Evolutionary conservation across 2,888 invertebrate species (phyloP), one percentile per base, ranked within the genome.

Genomic region (Crossocerus cetratus): DNA sequence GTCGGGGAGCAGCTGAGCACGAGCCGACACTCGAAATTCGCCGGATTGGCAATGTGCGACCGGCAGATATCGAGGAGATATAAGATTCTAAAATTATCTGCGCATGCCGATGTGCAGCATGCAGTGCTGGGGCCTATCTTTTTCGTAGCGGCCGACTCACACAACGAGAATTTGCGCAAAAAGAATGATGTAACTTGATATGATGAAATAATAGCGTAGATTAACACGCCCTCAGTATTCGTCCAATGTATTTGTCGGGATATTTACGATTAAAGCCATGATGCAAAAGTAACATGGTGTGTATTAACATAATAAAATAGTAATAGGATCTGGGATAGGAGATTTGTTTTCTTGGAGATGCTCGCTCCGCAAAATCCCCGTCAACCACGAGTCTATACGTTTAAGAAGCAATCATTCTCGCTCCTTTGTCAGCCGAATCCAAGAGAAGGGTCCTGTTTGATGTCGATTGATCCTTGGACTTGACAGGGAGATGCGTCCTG

Each of bases 381-480:
- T 23, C 42, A 54, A 54, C 60, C 22, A 2, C n/a, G 13, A 63
- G 45, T 43, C 14, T 21, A 58, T 49, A n/a, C 59, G 4, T 53
- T 80, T 49, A 86, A 53, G 78, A 67, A 68, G 83, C 63, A 66
- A 87, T 86, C 58, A 81, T 76, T 65, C 83, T 85, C 54, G 85
- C 87, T 45, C 83, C 80, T 57, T 84, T 60, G 3, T 81, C 76
- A 3, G 87, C 87, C 5, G 84, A 85, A 65, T 85, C 77, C 77
- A 86, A 77, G 56, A 87, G 65, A 69, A 79, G 53, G 54, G 82
- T 77, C 68, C 54, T 81, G 78, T 62, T 82, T 80, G 69, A 81
- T 78, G 32, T 77, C 23, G 65, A 62, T 58, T 76, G 76, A 68
- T 76, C 74, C 65, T 53, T 68, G 62, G 54, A 77, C 69, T 65